Conservation (phyloP, 53 echinoderm and acorn worm genomes). For the Echinarachnius parma region DNA sequence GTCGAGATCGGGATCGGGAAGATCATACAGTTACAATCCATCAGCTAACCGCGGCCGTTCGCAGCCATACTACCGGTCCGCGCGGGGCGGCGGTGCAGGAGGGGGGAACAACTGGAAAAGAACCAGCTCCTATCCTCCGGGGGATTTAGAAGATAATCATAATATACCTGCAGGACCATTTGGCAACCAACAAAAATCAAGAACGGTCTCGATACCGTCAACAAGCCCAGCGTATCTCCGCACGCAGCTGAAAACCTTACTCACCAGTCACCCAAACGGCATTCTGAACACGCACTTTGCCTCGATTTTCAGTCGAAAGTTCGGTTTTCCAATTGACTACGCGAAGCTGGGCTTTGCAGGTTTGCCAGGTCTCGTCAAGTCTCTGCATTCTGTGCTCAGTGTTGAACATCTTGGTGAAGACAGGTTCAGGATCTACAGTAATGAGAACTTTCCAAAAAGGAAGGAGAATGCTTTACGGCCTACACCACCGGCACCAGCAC, state of each 20-base stretch:
- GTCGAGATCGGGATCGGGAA: background rate
- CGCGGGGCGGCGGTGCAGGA: too few species aligned
- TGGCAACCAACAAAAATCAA: too few species aligned
- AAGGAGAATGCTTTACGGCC: background rate
- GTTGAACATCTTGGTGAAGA: conserved; percentile 51
- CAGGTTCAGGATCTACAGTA: conserved; percentile 57
- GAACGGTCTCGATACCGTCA: conserved; percentile 32
- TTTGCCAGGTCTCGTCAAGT: conserved; percentile 28
- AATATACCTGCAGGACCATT: too few species aligned
- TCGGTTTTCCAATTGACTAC: conserved; percentile 67
- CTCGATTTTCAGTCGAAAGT: conserved; percentile 47
- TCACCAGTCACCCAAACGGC: conserved; percentile 64
- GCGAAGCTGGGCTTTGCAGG: conserved; percentile 63
- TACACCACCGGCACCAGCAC: background rate
- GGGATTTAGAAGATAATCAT: too few species aligned
- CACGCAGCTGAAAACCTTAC: conserved; percentile 63
- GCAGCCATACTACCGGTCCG: too few species aligned
- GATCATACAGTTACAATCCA: too few species aligned
- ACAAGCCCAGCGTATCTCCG: conserved; percentile 75
- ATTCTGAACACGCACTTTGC: conserved; percentile 68
- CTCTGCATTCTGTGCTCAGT: conserved; percentile 47
- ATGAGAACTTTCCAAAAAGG: conserved; percentile 24
- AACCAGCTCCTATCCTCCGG: too few species aligned
- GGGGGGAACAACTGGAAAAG: too few species aligned
- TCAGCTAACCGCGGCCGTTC: too few species aligned